A percentile compares a stretch with the other conserved stretches of the same genome.
Evolutionary conservation across 2,797 vertebrate species (phyloP).

Genomic region (Masticophis lateralis): DNA sequence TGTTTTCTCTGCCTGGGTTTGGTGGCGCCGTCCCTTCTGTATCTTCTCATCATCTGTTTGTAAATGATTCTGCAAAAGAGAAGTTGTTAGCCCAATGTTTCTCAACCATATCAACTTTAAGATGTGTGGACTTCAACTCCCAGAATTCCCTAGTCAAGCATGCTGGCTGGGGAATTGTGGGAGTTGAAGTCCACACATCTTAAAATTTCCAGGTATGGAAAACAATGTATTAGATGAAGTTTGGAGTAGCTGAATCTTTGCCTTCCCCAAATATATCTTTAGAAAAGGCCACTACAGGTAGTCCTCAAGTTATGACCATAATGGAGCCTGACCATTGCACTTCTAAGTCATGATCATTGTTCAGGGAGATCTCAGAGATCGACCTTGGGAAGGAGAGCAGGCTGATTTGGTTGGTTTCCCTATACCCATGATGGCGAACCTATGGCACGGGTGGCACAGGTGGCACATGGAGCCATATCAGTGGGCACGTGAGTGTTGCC

Average conservation of each 20-base stretch:
- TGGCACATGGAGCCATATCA: too few species aligned
- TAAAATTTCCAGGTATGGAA: not conserved
- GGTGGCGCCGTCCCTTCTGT: not conserved
- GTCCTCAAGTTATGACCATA: not conserved
- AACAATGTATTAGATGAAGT: not conserved
- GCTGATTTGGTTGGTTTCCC: not conserved
- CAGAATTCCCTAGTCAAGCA: not conserved
- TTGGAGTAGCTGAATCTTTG: not conserved
- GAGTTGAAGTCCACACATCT: not conserved
- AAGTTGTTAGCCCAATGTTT: not conserved
- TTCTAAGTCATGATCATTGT: not conserved
- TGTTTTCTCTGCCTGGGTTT: not conserved
- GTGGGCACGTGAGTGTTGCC: too few species aligned
- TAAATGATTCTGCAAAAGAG: not conserved
- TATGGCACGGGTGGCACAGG: too few species aligned
- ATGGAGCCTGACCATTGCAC: not conserved
- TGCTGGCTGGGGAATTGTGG: not conserved
- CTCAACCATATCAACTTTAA: not conserved
- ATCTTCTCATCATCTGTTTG: conserved; percentile 14
- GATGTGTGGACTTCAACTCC: not conserved
- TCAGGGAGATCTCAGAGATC: not conserved
- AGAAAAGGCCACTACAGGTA: not conserved
- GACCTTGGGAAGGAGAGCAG: not conserved
- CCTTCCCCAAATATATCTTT: not conserved
- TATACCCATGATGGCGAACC: not conserved